Base-by-base conservation (phyloP, 2,113 vertebrate species). In the Gallinago jamesoni region DNA sequence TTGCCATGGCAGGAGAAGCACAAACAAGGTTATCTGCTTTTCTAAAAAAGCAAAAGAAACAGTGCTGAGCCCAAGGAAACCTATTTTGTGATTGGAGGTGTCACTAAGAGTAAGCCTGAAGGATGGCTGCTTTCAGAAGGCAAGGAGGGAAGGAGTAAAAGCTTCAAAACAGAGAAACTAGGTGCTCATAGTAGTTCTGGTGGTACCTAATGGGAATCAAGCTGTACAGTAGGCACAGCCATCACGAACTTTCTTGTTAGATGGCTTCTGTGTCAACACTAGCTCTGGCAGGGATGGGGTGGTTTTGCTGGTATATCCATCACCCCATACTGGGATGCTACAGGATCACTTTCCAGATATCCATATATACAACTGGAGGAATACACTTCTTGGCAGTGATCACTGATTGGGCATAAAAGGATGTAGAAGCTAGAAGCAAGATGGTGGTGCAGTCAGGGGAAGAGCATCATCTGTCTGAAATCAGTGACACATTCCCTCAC, bases 21-120 rank as follows among this genome's bases (percentile, higher is more conserved):
- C 37, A 47, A n/a, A 33, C 24, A n/a, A 67, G 67, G 20, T 20
- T 30, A 14, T 63, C 18, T 50, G 31, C 6, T 45, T 74, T 68
- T 55, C 47, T 39, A 27, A 68, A 27, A 75, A 60, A 8, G 25
- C 14, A 14, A 41, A 67, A 55, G n/a, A 68, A 62, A 48, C 37
- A 23, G 15, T 7, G 33, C 11, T 41, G 28, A 45, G 5, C 22
- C 35, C 89, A 43, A 27, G 47, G 5, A 75, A 75, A 75, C 15
- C 4, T 25, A 12, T 55, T 31, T 14, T 41, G 17, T 86, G 39
- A 35, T n/a, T 0, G 0, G 12, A 27, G 23, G 2, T 52, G 28
- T 53, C 45, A 47, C 53, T 25, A n/a, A 79, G 50, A 23, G 35
- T 24, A 15, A 60, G n/a, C 31, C 9, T 39, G 53, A 68, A 48